phyloP scores from a whole-genome alignment of 2,888 invertebrate species.

The Parochlus steinenii region DNA sequence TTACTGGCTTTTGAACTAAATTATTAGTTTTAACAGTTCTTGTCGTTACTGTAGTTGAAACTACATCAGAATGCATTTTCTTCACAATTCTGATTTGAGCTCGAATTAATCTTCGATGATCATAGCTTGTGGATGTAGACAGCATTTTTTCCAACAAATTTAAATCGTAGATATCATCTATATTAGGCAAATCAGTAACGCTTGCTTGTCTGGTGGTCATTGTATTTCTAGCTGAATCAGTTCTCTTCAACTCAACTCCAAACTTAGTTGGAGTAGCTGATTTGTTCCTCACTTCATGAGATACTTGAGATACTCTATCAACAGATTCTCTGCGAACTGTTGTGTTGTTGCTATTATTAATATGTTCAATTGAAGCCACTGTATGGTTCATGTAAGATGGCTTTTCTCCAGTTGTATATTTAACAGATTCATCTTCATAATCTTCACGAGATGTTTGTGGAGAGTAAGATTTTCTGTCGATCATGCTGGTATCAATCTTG shows the following conservation, averaged over 20 bases:
- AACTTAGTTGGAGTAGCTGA: constrained; percentile 38
- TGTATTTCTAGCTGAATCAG: constrained; percentile 35
- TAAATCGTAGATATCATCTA: constrained; percentile 58
- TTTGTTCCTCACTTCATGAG: constrained; percentile 1
- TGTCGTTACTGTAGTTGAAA: constrained; percentile 24
- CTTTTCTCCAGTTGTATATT: constrained; percentile 15
- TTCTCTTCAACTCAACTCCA: constrained; percentile 45
- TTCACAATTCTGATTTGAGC: constrained; percentile 59
- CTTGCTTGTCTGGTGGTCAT: constrained; percentile 32
- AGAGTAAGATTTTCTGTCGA: constrained; percentile 21
- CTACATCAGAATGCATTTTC: constrained; percentile 30
- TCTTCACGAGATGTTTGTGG: constrained; percentile 9
- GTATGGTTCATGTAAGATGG: constrained; percentile 31
- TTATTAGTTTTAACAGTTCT: constrained; percentile 27
- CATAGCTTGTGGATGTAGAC: constrained; percentile 60
- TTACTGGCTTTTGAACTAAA: constrained; percentile 22
- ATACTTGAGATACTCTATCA: constrained; percentile 1
- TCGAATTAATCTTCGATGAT: constrained; percentile 57
- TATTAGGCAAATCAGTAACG: constrained; percentile 33
- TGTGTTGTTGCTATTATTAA: too few relatives aligned
- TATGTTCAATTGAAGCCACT: constrained; percentile 28
- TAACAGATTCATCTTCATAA: constrained; percentile 6
- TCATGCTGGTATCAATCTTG: constrained; percentile 17
- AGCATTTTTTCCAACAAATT: constrained; percentile 54
- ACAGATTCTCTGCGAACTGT: neutral